Conservation (phyloP, 2,888 invertebrate species). For the Volucella inanis region DNA sequence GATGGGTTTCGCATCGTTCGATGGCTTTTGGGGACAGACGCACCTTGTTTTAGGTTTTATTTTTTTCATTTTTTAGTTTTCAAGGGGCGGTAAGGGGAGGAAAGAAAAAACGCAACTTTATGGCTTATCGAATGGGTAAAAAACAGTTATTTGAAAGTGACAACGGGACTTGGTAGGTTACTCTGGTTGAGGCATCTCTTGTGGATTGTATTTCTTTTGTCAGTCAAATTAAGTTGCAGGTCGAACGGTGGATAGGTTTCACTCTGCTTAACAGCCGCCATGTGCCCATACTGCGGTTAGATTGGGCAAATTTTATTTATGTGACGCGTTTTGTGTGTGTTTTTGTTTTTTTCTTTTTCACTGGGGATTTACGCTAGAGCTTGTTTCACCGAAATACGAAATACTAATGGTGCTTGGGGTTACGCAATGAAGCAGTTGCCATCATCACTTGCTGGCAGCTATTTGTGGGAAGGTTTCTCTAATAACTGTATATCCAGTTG, state of each 20-base stretch:
- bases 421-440: slow-evolving; percentile 26
- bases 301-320: slow-evolving; percentile 68
- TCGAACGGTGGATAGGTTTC: slow-evolving; percentile 64
- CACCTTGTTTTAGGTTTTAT: slow-evolving; percentile 53
- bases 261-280: slow-evolving; percentile 43
- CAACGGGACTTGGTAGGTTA: slow-evolving; percentile 72
- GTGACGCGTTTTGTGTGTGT: slow-evolving; percentile 45
- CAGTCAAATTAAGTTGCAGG: slow-evolving; percentile 68
- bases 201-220: slow-evolving; percentile 55
- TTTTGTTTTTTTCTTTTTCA: slow-evolving; percentile 1
- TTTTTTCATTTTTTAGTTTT: slow-evolving; percentile 6
- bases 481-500: slow-evolving; percentile 7
- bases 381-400: not conserved
- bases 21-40: slow-evolving; percentile 66
- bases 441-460: not conserved
- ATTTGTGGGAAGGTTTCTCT: not conserved
- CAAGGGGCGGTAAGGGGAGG: not conserved
- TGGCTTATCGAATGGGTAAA: slow-evolving; percentile 67
- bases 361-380: slow-evolving; percentile 7
- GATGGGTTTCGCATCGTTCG: slow-evolving; percentile 62
- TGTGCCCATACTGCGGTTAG: slow-evolving; percentile 48
- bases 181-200: slow-evolving; percentile 3
- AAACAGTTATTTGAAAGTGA: slow-evolving; percentile 74
- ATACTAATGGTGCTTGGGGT: slow-evolving; percentile 2
- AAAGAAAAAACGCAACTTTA: slow-evolving; percentile 52